Conservation (phyloP, 2,888 invertebrate genomes). For the Acanthacorydalis orientalis region DNA sequence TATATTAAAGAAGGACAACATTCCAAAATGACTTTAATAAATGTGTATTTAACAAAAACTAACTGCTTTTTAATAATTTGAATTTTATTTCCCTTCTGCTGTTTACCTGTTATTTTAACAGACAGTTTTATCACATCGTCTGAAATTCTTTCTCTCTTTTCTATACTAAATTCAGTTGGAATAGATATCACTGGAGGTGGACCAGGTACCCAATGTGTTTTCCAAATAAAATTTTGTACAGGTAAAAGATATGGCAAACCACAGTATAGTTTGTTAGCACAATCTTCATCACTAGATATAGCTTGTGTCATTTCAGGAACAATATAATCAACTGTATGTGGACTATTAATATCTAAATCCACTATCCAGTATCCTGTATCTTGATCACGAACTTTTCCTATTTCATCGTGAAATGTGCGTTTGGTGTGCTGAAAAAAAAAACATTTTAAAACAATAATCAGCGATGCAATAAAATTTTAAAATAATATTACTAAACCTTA, state of each 20-base stretch:
- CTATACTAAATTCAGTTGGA: conserved; percentile 30
- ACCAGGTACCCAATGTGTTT: conserved; percentile 42
- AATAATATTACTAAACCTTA: conserved; percentile 20
- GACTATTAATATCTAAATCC: conserved; percentile 59
- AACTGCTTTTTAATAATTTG: not conserved
- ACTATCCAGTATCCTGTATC: conserved; percentile 53
- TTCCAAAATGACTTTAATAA: too few relatives aligned
- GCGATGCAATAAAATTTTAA: too few relatives aligned
- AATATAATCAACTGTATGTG: conserved; percentile 34
- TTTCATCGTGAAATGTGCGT: conserved; percentile 37
- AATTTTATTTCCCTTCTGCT: not conserved
- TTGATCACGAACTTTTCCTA: conserved; percentile 28
- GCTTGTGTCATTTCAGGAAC: conserved; percentile 34
- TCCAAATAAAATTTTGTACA: conserved; percentile 46
- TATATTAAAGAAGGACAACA: too few relatives aligned
- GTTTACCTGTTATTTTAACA: conserved; percentile 32
- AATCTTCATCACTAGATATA: conserved; percentile 31
- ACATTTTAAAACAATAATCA: too few relatives aligned
- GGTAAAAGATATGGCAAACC: conserved; percentile 69
- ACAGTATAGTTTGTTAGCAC: conserved; percentile 50
- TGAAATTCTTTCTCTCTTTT: conserved; percentile 22
- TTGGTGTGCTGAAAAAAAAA: conserved; percentile 38
- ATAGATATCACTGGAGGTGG: conserved; percentile 31
- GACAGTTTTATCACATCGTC: conserved; percentile 26
- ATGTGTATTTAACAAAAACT: not conserved